phyloP scores from a whole-genome alignment of 2,888 invertebrate species.

The Reticulitermes lucifugus region DNA sequence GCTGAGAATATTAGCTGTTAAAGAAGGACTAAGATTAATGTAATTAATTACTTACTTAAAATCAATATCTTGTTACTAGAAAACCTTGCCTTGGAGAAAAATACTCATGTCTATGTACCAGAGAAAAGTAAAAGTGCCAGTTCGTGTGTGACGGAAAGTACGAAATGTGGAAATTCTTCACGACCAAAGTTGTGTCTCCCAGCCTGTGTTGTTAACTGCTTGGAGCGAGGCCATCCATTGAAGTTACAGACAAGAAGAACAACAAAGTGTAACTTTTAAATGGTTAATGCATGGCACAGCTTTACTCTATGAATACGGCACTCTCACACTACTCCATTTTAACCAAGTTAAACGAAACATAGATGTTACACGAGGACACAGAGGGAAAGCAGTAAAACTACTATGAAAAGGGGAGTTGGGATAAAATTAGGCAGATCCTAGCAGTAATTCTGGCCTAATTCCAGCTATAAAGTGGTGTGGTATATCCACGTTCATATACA shows the following conservation, averaged over 20 bases:
- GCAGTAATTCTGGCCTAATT: constrained; percentile 48
- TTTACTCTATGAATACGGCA: not conserved
- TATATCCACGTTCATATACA: constrained; percentile 28
- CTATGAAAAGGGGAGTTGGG: not conserved
- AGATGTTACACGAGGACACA: not conserved
- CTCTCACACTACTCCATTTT: not conserved
- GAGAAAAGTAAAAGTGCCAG: too few relatives aligned
- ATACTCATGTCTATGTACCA: too few relatives aligned
- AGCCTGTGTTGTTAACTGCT: not conserved
- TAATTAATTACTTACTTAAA: too few relatives aligned
- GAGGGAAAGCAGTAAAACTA: constrained; percentile 18
- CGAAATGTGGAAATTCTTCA: too few relatives aligned
- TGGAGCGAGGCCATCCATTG: not conserved
- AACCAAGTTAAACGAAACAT: constrained; percentile 30
- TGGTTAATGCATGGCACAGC: constrained; percentile 18
- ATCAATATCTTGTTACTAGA: too few relatives aligned
- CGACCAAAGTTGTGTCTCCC: not conserved
- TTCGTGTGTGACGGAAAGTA: too few relatives aligned
- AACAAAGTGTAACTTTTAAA: constrained; percentile 11
- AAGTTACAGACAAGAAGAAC: not conserved
- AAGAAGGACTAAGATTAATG: too few relatives aligned
- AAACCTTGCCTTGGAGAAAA: too few relatives aligned
- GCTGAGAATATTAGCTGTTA: too few relatives aligned
- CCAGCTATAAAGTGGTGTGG: constrained; percentile 44
- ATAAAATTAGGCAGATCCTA: constrained; percentile 46